A percentile compares a stretch with the other conserved stretches of the same genome.
These are phyloP conservation scores for Ceratitis capitata DNA, from an alignment of 1,140 invertebrate genomes.

Conservation along the genomic window DNA sequence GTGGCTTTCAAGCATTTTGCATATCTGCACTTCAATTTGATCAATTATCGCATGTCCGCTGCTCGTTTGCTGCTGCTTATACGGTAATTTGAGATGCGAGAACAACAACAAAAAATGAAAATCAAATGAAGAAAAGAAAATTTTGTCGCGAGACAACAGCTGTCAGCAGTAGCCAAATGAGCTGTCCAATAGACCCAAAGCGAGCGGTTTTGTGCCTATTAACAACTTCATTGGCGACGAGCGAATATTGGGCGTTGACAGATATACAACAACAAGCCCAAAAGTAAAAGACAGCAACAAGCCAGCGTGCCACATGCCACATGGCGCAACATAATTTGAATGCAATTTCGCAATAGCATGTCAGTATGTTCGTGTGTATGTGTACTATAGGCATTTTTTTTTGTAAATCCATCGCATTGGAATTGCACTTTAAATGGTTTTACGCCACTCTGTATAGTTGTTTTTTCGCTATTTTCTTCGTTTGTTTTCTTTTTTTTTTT, in stretches of 20 bases:
- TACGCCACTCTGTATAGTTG: background rate
- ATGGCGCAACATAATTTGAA: background rate
- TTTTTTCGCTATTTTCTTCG: background rate
- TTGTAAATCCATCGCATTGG: background rate
- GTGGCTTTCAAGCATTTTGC: background rate
- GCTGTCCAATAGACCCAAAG: background rate
- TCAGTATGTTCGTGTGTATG: background rate
- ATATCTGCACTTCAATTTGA: background rate
- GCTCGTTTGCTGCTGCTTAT: background rate
- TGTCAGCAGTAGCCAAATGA: background rate
- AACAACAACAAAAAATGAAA: background rate
- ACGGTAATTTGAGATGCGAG: background rate
- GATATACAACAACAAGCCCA: no score
- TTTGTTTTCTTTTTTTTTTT: background rate
- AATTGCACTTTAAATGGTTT: background rate
- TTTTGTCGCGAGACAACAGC: background rate
- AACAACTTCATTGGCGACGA: background rate
- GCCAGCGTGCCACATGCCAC: background rate
- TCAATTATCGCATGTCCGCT: background rate
- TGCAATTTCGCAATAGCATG: background rate
- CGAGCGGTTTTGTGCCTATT: background rate
- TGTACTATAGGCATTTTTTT: no score
- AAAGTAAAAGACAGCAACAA: background rate
- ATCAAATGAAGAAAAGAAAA: background rate
- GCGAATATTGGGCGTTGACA: background rate